Base-by-base conservation (phyloP, 1,140 invertebrate genomes). In the Polypedilum pembai region DNA sequence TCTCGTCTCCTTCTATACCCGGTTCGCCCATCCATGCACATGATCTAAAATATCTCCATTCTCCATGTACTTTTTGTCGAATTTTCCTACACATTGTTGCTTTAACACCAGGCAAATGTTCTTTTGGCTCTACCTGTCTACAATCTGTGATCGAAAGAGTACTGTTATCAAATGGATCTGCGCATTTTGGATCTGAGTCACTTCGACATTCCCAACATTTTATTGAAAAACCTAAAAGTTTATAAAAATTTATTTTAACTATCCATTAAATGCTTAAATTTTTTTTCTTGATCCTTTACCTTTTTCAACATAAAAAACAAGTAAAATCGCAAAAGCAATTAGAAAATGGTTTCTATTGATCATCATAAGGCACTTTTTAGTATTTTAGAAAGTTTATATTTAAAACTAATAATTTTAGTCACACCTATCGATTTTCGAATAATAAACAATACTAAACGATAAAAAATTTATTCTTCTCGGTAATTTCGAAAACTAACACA, bases 171-270 rank as follows among this genome's bases (percentile, higher is more conserved):
- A 97, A 97, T 0, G 95, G 95, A 85, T 96, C 94, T 0, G 89
- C 89, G 82, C 94, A 96, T 84, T 94, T 93, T 8, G 93, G 92
- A 85, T 97, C 94, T 73, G 87, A 87, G 80, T 92, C 91, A 2
- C 93, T 95, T 78, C 93, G 88, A 77, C 95, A 96, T 20, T 89
- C 90, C 94, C 94, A 97, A 79, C 95, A 96, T 86, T 95, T 95
- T 45, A 96, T 95, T 75, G 86, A 83, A 15, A 82, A 80, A 74
- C 84, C 91, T 92, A 79, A 74, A 85, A 85, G n/a, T n/a, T n/a
- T n/a, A n/a, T n/a, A n/a, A n/a, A n/a, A n/a, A n/a, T n/a, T n/a
- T n/a, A n/a, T n/a, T n/a, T n/a, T n/a, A n/a, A n/a, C n/a, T n/a
- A n/a, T n/a, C n/a, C n/a, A n/a, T n/a, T n/a, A n/a, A n/a, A n/a